Conservation (phyloP, 2,113 vertebrate genomes). For the Chamaea fasciata region DNA sequence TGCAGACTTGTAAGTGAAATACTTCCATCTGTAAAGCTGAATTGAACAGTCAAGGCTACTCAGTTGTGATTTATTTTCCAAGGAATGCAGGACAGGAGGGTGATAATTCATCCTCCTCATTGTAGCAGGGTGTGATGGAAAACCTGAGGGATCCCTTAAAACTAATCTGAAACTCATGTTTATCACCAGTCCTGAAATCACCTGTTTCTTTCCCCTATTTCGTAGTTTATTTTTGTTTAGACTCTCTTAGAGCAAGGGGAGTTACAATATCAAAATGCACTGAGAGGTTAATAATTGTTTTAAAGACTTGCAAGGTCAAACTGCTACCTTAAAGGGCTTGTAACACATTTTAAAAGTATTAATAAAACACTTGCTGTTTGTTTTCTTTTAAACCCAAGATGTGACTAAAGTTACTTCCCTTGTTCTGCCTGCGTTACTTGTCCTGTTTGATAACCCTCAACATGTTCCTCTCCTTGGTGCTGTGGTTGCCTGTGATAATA, state of each 20-base stretch:
- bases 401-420: background rate
- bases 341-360: background rate
- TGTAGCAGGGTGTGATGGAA: background rate
- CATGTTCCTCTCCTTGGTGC: background rate
- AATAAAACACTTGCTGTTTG: background rate
- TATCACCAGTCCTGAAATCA: background rate
- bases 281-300: background rate
- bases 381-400: background rate
- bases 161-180: background rate
- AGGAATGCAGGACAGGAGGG: background rate
- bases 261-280: background rate
- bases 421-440: background rate
- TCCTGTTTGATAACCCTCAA: background rate
- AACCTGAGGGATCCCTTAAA: background rate
- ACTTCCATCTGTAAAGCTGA: background rate
- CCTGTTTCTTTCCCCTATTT: background rate
- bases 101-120: background rate
- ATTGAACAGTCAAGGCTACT: background rate
- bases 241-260: background rate
- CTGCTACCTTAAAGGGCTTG: background rate
- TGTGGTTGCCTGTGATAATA: background rate
- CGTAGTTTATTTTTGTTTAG: background rate
- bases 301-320: background rate
- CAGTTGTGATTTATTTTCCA: background rate
- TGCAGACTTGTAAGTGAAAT: background rate